Evolutionary conservation across 2,797 vertebrate species (phyloP), one percentile per base, ranked within the genome.

Genomic region (Heterohyrax brucei): DNA sequence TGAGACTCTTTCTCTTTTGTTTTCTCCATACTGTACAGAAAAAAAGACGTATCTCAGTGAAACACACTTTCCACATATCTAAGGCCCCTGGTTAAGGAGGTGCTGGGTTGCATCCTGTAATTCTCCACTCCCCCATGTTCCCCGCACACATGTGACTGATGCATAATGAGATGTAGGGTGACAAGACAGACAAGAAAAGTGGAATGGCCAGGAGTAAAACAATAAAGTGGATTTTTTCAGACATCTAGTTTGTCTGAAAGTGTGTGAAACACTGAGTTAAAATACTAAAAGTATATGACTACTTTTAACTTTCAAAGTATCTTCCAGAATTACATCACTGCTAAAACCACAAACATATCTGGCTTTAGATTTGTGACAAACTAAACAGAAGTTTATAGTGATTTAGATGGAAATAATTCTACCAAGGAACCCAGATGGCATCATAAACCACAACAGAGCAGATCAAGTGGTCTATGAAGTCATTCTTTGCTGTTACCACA

Each of bases 281-380:
- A 21, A 96, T 8, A 53, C 53, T 94, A 93, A 95, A 68, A 61
- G 78, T 77, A 79, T 94, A 90, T 79, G 96, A 96, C 88, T 96
- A 87, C 88, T 87, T 84, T 46, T 78, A 93, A 91, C 77, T 96
- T 95, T 91, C 92, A 96, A 86, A 96, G 92, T 89, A 72, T 87
- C 94, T 87, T 91, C 96, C 91, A 96, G 95, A 93, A 97, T 97
- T 91, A 96, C 97, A 87, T 96, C 95, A 96, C n/a, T 77, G 59
- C 86, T 95, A 44, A 93, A 94, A 64, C 97, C 97, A 96, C 97
- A 94, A 80, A 93, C 56, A 89, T 95, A 93, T 94, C 96, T 97
- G 93, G 95, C 86, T 95, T 87, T 50, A 87, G 93, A 91, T 95
- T 95, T 72, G 68, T 93, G 89, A 96, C 66, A 95, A 95, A 77